Evolutionary conservation across 92 coral and sea anemone genomes (phyloP).

Genomic region (Hydrozoanthus gracilis): DNA sequence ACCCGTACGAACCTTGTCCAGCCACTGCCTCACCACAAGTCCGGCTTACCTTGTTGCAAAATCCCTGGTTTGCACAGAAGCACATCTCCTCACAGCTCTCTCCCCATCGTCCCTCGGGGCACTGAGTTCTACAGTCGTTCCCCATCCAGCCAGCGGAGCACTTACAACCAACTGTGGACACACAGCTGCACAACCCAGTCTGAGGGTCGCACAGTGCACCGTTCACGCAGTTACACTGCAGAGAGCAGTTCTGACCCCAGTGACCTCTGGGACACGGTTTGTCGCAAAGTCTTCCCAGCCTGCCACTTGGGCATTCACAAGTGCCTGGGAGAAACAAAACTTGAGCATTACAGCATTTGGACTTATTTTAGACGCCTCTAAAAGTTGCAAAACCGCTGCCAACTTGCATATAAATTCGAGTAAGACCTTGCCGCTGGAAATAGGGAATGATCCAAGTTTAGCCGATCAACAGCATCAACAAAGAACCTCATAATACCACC

Average conservation of each 20-base stretch:
- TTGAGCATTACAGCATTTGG: background rate
- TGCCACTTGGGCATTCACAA: slow-evolving; percentile 78
- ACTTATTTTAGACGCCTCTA: background rate
- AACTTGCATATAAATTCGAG: no score
- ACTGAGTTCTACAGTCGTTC: slow-evolving; percentile 61
- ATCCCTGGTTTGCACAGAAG: slow-evolving; percentile 64
- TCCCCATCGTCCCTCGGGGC: slow-evolving; percentile 79
- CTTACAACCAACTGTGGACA: slow-evolving; percentile 56
- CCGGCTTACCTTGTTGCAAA: slow-evolving; percentile 77
- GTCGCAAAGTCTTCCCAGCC: slow-evolving; percentile 76
- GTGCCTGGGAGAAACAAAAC: slow-evolving; percentile 50
- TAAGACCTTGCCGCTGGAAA: no score
- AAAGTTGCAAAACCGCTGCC: no score
- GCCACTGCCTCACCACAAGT: background rate
- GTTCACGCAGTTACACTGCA: slow-evolving; percentile 68
- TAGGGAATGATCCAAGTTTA: no score
- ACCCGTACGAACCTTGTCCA: no score
- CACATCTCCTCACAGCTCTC: slow-evolving; percentile 69
- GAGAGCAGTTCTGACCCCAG: slow-evolving; percentile 85
- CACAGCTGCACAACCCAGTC: slow-evolving; percentile 79
- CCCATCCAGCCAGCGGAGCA: slow-evolving; percentile 88
- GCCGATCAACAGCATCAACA: no score
- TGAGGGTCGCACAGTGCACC: slow-evolving; percentile 77
- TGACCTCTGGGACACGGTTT: slow-evolving; percentile 66
- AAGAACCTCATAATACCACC: no score